Percentiles rank a stretch among this genome's conserved stretches.
phyloP scores from a whole-genome alignment of 2,888 invertebrate genomes.

The Dynastes hyllus region DNA sequence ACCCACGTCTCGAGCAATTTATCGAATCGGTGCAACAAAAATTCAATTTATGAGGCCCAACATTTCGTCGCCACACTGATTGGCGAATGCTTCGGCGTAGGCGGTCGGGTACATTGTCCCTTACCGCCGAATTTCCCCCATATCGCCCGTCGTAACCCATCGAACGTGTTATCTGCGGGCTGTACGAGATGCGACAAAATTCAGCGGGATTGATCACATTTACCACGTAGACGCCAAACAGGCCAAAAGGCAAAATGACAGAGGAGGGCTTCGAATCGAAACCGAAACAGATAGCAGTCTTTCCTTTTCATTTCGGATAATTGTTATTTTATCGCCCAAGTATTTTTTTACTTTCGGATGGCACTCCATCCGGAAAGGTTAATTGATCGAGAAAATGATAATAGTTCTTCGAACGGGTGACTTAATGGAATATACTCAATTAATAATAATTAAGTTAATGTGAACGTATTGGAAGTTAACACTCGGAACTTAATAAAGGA shows the following conservation, averaged over 20 bases:
- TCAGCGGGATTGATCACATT: slow-evolving; percentile 11
- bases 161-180: slow-evolving; percentile 6
- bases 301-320: slow-evolving; percentile 13
- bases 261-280: neutral
- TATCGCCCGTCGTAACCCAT: slow-evolving; percentile 3
- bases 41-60: slow-evolving; percentile 30
- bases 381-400: slow-evolving; percentile 19
- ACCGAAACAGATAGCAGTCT: neutral
- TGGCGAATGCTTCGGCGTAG: slow-evolving; percentile 21
- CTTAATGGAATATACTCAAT: slow-evolving; percentile 21
- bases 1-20: slow-evolving; percentile 24
- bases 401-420: neutral
- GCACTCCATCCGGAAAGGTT: neutral
- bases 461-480: neutral
- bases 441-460: slow-evolving; percentile 38
- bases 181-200: slow-evolving; percentile 3
- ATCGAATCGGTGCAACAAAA: slow-evolving; percentile 33
- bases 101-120: slow-evolving; percentile 19
- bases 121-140: neutral
- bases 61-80: slow-evolving; percentile 26
- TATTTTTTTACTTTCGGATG: neutral
- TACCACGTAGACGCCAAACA: neutral
- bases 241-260: slow-evolving; percentile 9
- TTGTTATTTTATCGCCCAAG: slow-evolving; percentile 12
- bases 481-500: neutral